These are phyloP conservation scores for Calephelis nemesis DNA, from an alignment of 1,140 invertebrate species.

Conservation along the genomic window DNA sequence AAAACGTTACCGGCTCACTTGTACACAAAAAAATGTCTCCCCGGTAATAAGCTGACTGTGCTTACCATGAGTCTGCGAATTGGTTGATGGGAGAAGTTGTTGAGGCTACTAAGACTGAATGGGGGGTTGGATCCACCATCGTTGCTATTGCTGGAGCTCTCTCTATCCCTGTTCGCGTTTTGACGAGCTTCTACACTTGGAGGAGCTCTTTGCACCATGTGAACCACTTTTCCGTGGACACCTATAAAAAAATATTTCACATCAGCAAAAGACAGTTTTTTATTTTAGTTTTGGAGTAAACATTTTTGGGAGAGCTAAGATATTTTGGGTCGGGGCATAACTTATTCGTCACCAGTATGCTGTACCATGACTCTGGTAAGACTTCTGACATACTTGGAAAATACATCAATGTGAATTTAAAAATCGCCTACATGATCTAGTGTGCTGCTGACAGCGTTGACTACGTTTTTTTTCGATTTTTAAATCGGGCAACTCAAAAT, in stretches of 20 bases:
- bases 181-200: constrained; percentile 23
- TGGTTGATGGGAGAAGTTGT: constrained; percentile 46
- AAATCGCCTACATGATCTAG: too few species aligned
- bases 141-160: not conserved
- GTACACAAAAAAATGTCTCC: not conserved
- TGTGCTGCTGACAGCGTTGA: too few species aligned
- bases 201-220: constrained; percentile 94
- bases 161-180: constrained; percentile 12
- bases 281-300: not conserved
- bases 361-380: too few species aligned
- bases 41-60: not conserved
- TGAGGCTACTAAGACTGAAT: not conserved
- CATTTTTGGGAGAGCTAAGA: too few species aligned
- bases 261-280: not conserved
- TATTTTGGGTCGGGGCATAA: too few species aligned
- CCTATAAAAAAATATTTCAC: constrained; percentile 77
- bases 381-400: too few species aligned
- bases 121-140: not conserved
- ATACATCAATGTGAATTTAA: too few species aligned
- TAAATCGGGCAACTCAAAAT: too few species aligned
- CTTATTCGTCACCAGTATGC: too few species aligned
- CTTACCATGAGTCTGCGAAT: constrained; percentile 55
- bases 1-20: too few species aligned
- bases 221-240: constrained; percentile 94
- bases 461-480: too few species aligned